phyloP scores from a whole-genome alignment of 2,888 invertebrate species.

The Lapara coniferarum region DNA sequence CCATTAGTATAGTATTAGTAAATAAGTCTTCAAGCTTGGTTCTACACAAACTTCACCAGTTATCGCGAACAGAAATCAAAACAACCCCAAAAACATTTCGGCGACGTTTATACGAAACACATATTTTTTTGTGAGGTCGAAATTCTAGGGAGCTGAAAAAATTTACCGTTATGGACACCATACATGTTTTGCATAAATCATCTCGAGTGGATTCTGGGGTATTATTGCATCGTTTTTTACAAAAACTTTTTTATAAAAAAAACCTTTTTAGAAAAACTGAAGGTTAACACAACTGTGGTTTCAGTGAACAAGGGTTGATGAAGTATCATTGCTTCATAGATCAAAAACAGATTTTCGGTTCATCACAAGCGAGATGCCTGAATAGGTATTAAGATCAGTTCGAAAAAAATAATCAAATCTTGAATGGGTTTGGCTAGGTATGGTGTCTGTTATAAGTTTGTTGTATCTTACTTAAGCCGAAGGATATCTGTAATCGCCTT shows the following conservation, averaged over 20 bases:
- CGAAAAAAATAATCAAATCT: no score
- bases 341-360: no score
- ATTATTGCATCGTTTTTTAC: conserved; percentile 47
- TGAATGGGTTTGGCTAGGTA: no score
- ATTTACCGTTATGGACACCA: conserved; percentile 70
- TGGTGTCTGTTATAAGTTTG: no score
- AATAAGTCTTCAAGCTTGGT: conserved; percentile 1
- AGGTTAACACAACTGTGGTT: background rate
- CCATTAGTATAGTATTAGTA: background rate
- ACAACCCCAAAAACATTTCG: conserved; percentile 38
- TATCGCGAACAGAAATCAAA: conserved; percentile 44
- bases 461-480: no score
- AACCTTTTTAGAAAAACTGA: background rate
- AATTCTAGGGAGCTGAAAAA: conserved; percentile 53
- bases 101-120: conserved; percentile 44
- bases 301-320: background rate
- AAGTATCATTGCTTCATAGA: no score
- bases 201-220: conserved; percentile 60
- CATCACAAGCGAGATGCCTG: no score
- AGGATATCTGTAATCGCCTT: no score
- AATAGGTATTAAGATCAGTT: no score
- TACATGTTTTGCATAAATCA: conserved; percentile 75
- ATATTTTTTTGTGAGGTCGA: conserved; percentile 44
- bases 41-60: conserved; percentile 27
- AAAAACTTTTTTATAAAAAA: background rate